Base-by-base conservation (phyloP, 2,888 invertebrate species). In the Sphaeridia pumilis region DNA sequence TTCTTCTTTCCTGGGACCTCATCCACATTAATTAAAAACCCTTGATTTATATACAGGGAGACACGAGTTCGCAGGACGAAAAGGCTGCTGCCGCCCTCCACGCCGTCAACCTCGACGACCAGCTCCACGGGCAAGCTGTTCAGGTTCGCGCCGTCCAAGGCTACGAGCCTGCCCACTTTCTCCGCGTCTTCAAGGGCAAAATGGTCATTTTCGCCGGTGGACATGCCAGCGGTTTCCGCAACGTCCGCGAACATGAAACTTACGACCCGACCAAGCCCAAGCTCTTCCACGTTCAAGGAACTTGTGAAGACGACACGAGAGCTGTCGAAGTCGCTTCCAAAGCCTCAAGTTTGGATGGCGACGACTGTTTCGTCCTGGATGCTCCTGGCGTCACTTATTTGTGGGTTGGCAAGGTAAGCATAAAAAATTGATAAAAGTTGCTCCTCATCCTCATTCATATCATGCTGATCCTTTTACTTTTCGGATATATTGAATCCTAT, bases 111-210 rank as follows among this genome's bases (percentile, higher is more conserved):
- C 58, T 76, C 58, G 75, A 75, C 58, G 71, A 74, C 58, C 73
- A 77, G 70, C 80, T 78, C 5, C 73, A 72, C 25, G 78, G 76
- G 4, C 70, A 72, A 45, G 78, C 78, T 0, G 74, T 79, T 0
- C 74, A 81, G 55, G 79, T 84, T 7, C 76, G 79, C 57, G 78
- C 83, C 0, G 75, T 77, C 0, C 84, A 84, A 66, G 82, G 81
- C 3, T 74, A 79, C 65, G 85, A 85, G 65, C 80, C 81, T 0
- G 77, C 79, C 47, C 84, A 85, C 67, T 83, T 85, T 71, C 70
- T 84, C 21, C 77, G 75, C 58, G 77, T 84, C 41, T 84, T 84
- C 70, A 80, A 82, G 72, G 79, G 79, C 4, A 75, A 76, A 59
- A 69, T 84, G 60, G 71, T 78, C 2, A 73, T 79, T 0, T 72